These are phyloP conservation scores for Noctua comes DNA, from an alignment of 2,888 invertebrate species.

Conservation along the genomic window DNA sequence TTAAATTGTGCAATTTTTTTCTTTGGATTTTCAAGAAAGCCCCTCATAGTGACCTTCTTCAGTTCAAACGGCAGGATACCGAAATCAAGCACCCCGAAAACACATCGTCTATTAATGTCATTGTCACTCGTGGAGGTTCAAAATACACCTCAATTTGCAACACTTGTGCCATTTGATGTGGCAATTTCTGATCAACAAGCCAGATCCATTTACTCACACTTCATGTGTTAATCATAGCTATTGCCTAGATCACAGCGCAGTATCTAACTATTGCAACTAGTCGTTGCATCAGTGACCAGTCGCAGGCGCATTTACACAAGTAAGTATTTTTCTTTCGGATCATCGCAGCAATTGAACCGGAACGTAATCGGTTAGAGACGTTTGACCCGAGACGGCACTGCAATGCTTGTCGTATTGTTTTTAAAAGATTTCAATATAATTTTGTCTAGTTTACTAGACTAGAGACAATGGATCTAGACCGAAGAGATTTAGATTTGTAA, in stretches of 20 bases:
- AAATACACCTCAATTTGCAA: background rate
- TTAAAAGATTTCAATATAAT: background rate
- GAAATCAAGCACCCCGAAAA: background rate
- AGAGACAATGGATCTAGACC: background rate
- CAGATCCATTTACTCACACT: background rate
- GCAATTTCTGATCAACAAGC: background rate
- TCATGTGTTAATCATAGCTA: background rate
- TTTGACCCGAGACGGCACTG: conserved; percentile 31
- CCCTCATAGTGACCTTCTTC: background rate
- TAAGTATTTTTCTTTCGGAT: conserved; percentile 27
- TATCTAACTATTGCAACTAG: background rate
- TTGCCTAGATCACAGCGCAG: background rate
- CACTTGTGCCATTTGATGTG: background rate
- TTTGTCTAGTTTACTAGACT: background rate
- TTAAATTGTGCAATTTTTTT: background rate
- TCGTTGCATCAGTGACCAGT: conserved; percentile 8
- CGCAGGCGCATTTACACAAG: conserved; percentile 28
- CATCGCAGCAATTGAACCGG: conserved; percentile 25
- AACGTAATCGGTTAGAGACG: background rate
- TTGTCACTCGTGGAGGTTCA: background rate
- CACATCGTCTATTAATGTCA: background rate
- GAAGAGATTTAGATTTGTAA: background rate
- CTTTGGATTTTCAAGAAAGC: background rate
- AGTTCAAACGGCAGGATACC: background rate
- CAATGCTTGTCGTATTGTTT: conserved; percentile 13